These are phyloP conservation scores for Poecilia picta DNA, from an alignment of 2,797 vertebrate genomes.

Conservation along the genomic window DNA sequence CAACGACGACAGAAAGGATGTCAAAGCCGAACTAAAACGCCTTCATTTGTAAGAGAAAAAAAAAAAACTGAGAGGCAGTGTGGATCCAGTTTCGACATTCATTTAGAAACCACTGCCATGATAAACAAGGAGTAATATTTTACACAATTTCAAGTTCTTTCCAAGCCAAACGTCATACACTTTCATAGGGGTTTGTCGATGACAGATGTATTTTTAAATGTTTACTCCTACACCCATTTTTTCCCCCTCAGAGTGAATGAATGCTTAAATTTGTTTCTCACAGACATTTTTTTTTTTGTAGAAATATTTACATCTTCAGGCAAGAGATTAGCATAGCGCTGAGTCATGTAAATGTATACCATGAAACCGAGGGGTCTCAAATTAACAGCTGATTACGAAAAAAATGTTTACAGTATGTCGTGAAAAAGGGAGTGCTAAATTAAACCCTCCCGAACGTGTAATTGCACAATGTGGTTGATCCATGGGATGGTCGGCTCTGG, in stretches of 20 bases:
- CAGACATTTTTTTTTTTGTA: slow-evolving; percentile 29
- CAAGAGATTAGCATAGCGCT: slow-evolving; percentile 30
- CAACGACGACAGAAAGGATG: not conserved
- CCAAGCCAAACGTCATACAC: not conserved
- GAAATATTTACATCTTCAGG: slow-evolving; percentile 54
- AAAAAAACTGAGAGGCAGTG: slow-evolving; percentile 7
- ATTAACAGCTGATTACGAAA: slow-evolving; percentile 37
- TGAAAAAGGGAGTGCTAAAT: slow-evolving; percentile 43
- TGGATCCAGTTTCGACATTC: not conserved
- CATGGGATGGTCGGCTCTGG: slow-evolving; percentile 31
- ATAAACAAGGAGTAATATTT: slow-evolving; percentile 4
- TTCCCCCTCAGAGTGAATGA: slow-evolving; percentile 8
- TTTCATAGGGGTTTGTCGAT: slow-evolving; percentile 17
- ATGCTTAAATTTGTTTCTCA: slow-evolving; percentile 11
- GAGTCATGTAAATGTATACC: slow-evolving; percentile 35
- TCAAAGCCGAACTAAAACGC: slow-evolving; percentile 1
- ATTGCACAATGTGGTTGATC: slow-evolving; percentile 31
- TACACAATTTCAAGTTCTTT: not conserved
- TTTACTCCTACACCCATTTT: slow-evolving; percentile 12
- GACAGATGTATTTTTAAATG: slow-evolving; percentile 29
- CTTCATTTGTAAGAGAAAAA: slow-evolving; percentile 13
- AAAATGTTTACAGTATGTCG: slow-evolving; percentile 36
- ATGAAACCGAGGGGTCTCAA: slow-evolving; percentile 36
- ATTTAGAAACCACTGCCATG: not conserved
- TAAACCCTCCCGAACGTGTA: slow-evolving; percentile 39